Evolutionary conservation across 2,113 vertebrate species (phyloP).

Genomic region (Budorcas taxicolor): DNA sequence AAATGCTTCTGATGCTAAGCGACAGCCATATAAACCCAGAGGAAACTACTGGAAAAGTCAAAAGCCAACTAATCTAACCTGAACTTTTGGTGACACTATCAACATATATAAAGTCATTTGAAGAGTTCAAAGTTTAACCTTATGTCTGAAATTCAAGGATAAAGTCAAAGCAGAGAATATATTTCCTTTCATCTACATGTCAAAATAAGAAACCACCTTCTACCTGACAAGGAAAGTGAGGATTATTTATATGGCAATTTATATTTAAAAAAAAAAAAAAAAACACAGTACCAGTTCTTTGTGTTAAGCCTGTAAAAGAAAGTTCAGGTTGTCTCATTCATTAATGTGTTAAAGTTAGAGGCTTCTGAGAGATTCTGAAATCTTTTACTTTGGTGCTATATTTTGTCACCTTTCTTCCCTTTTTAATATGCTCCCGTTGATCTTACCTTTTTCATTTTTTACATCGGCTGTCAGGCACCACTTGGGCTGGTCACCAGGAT

Average conservation of each 20-base stretch:
- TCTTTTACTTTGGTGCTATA: constrained; percentile 27
- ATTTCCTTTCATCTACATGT: constrained; percentile 45
- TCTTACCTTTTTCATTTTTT: constrained; percentile 58
- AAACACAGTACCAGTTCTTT: constrained; percentile 10
- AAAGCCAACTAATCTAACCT: constrained; percentile 37
- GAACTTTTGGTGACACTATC: constrained; percentile 41
- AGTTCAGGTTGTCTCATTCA: constrained; percentile 43
- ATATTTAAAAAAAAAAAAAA: not conserved
- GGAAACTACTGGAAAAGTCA: constrained; percentile 20
- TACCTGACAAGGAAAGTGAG: constrained; percentile 29
- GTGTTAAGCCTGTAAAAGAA: constrained; percentile 43
- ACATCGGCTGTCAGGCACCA: constrained; percentile 44
- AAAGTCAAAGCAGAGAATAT: constrained; percentile 50
- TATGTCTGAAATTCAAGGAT: constrained; percentile 37
- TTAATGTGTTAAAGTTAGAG: constrained; percentile 41
- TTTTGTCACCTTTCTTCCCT: constrained; percentile 49
- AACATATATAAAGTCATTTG: constrained; percentile 45
- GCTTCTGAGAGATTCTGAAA: constrained; percentile 51
- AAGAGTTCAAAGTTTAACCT: constrained; percentile 52
- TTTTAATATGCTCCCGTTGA: constrained; percentile 52
- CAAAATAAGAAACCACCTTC: constrained; percentile 46
- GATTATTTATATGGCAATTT: constrained; percentile 53
- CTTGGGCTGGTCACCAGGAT: constrained; percentile 40
- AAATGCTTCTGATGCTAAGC: not conserved
- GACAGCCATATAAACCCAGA: not conserved